phyloP scores from a whole-genome alignment of 2,888 invertebrate genomes.

The Harpagoxenus sublaevis region DNA sequence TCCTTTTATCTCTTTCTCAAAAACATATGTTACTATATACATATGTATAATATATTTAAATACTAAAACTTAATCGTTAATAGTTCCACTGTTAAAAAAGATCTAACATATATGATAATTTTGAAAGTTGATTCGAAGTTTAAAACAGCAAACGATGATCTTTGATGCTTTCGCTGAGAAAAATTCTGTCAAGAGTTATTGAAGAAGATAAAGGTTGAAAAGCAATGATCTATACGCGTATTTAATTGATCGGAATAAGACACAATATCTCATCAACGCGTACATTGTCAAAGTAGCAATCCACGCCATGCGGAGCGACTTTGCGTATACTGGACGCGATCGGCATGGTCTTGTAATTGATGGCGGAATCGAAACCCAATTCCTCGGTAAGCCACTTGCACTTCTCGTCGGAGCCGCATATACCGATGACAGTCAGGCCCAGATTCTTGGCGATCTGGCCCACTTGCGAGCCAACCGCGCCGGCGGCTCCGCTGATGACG shows the following conservation, averaged over 20 bases:
- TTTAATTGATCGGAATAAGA: background rate
- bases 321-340: conserved; percentile 88
- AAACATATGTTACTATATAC: background rate
- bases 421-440: conserved; percentile 90
- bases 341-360: conserved; percentile 91
- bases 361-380: conserved; percentile 90
- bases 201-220: conserved; percentile 17
- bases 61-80: background rate
- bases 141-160: background rate
- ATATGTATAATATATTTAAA: background rate
- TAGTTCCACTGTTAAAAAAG: background rate
- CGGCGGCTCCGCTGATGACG: conserved; percentile 92
- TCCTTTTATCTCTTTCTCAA: background rate
- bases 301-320: conserved; percentile 90
- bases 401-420: conserved; percentile 91
- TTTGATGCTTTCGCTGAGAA: background rate
- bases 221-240: conserved; percentile 5
- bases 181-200: background rate
- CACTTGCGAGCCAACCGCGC: conserved; percentile 92
- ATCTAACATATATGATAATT: background rate
- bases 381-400: conserved; percentile 90
- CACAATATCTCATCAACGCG: conserved; percentile 74
- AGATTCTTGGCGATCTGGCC: conserved; percentile 93
- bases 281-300: conserved; percentile 93
- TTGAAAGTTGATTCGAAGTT: background rate